These are phyloP conservation scores for Hemichromis elongatus DNA, from an alignment of 2,113 vertebrate species.

Conservation along the genomic window DNA sequence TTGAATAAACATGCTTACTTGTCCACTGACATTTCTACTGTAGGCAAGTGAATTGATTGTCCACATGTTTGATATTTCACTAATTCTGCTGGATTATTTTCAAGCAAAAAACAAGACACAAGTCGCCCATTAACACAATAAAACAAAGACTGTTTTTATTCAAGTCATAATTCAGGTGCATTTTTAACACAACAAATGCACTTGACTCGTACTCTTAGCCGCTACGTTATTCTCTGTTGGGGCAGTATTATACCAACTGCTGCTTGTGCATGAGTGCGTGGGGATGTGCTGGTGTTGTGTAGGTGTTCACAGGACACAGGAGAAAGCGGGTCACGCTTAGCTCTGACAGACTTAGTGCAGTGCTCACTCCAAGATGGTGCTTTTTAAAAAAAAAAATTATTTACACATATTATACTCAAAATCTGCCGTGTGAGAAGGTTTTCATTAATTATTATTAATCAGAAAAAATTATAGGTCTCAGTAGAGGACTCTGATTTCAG, in stretches of 20 bases:
- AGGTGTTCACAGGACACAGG: slow-evolving; percentile 39
- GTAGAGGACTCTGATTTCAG: not conserved
- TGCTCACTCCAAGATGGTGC: not conserved
- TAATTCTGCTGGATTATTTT: not conserved
- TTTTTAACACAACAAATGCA: not conserved
- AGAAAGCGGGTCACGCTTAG: slow-evolving; percentile 46
- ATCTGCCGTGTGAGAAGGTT: not conserved
- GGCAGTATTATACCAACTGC: not conserved
- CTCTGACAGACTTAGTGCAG: slow-evolving; percentile 9
- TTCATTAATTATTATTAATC: not conserved
- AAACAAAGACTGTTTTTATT: not conserved
- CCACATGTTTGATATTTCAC: not conserved
- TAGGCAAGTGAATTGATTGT: not conserved
- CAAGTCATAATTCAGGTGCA: not conserved
- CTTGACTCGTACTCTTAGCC: not conserved
- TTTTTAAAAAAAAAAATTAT: not conserved
- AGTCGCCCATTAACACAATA: not conserved
- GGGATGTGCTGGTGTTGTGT: slow-evolving; percentile 1
- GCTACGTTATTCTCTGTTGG: not conserved
- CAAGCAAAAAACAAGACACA: not conserved
- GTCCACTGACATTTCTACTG: not conserved
- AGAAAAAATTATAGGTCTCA: not conserved
- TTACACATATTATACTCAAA: not conserved
- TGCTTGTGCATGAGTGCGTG: not conserved
- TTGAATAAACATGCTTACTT: not conserved